Evolutionary conservation across 2,888 invertebrate genomes (phyloP).

Genomic region (Ptychoptera albimana): DNA sequence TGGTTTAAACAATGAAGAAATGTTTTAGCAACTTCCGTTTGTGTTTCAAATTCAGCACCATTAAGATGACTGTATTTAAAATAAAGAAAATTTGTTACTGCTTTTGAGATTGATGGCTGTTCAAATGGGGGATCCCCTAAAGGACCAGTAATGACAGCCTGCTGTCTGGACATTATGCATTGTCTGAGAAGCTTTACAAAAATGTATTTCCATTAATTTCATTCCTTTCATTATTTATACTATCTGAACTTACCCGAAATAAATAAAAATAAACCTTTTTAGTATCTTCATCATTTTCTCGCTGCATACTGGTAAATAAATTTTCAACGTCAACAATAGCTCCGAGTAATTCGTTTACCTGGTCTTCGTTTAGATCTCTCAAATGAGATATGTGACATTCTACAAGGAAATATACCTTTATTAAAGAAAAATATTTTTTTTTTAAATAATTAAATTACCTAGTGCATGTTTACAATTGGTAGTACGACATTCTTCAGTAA

Average conservation of each 20-base stretch:
- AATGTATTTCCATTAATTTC: slow-evolving; percentile 3
- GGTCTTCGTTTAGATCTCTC: slow-evolving; percentile 55
- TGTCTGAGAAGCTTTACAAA: slow-evolving; percentile 58
- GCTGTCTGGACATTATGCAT: slow-evolving; percentile 66
- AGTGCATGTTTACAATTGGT: slow-evolving; percentile 55
- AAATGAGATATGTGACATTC: slow-evolving; percentile 74
- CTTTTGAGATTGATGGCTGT: slow-evolving; percentile 81
- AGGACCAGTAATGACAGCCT: slow-evolving; percentile 69
- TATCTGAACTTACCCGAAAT: slow-evolving; percentile 46
- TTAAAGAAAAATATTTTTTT: slow-evolving; percentile 14
- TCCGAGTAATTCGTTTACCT: slow-evolving; percentile 70
- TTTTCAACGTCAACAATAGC: slow-evolving; percentile 93
- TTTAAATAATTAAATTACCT: slow-evolving; percentile 30
- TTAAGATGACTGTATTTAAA: slow-evolving; percentile 49
- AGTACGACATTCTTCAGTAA: slow-evolving; percentile 69
- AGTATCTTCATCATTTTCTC: slow-evolving; percentile 82
- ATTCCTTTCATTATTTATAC: background rate
- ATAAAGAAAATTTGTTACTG: slow-evolving; percentile 77
- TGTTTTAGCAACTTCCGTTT: slow-evolving; percentile 83
- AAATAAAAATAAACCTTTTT: slow-evolving; percentile 84
- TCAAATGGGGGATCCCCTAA: slow-evolving; percentile 89
- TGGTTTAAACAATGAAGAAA: slow-evolving; percentile 86
- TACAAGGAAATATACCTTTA: too few species aligned
- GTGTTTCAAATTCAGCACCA: slow-evolving; percentile 48
- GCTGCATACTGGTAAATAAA: slow-evolving; percentile 79